Evolutionary conservation across 2,113 vertebrate species (phyloP), one percentile per base, ranked within the genome.

Genomic region (Salvelinus namaycush): DNA sequence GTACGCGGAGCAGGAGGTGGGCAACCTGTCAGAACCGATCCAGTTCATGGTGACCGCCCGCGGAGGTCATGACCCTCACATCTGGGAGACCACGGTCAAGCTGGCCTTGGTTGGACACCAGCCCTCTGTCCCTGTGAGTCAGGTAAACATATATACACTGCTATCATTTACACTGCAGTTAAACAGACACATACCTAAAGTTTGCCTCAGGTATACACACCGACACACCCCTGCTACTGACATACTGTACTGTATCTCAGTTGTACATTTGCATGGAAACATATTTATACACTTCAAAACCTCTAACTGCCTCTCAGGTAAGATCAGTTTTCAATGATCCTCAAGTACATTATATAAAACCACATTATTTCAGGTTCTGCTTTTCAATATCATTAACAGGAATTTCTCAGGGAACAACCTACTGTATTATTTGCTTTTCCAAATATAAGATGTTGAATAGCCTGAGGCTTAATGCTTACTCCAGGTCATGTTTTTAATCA

Each of bases 1-100:
- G 75, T 95, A 94, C 0, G 86, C 96, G 0, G 89, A 95, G 83
- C 95, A 93, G 80, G 92, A 93, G 68, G 87, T 96, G 82, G 92
- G 86, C 44, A 92, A 97, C 91, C 94, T 96, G 82, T 93, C 94
- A 0, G 91, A 95, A 79, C 95, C 96, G 7, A 87, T 96, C 59
- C 91, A 95, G 75, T 95, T 99, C 84, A 91, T 94, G 72, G 95
- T 97, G 87, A 96, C 95, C 0, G 96, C 94, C 0, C 84, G 92
- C 81, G 94, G 95, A 11, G 88, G 82, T 68, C 93, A 91, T 29
- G 93, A 90, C 1, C 84, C 93, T 1, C 87, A 91, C 88, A 93
- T 93, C 6, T 96, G 97, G 97, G 95, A 97, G 60, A 86, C 95
- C 0, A 86, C 94, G 0, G 93, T 97, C 78, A 94, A 95, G 67